Evolutionary conservation across 2,113 vertebrate species (phyloP).

Genomic region (Muntiacus reevesi): DNA sequence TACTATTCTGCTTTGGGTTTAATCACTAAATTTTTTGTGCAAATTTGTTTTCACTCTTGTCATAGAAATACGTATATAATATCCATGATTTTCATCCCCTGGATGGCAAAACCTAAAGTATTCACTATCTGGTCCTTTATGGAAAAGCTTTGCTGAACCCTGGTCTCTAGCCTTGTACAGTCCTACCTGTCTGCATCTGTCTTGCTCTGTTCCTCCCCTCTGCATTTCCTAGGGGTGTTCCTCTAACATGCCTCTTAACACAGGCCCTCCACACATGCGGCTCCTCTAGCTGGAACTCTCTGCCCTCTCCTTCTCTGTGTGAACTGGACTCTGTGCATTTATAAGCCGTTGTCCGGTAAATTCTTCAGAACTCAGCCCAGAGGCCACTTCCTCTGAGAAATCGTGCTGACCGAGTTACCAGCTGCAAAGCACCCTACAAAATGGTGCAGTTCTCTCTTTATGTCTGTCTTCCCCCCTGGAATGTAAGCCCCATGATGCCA

Average conservation of each 20-base stretch:
- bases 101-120: not conserved
- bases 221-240: not conserved
- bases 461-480: not conserved
- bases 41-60: not conserved
- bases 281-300: not conserved
- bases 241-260: not conserved
- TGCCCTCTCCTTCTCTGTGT: too few relatives aligned
- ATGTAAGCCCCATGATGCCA: not conserved
- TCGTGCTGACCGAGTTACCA: not conserved
- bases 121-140: not conserved
- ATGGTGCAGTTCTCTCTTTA: not conserved
- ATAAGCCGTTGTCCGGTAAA: not conserved
- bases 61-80: not conserved
- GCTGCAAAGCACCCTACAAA: not conserved
- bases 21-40: not conserved
- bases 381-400: not conserved
- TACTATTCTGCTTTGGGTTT: not conserved
- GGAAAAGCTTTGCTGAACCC: not conserved
- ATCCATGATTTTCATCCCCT: not conserved
- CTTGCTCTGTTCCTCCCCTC: not conserved
- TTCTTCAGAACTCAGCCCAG: not conserved
- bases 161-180: not conserved
- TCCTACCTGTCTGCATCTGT: not conserved
- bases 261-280: not conserved
- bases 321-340: not conserved